Evolutionary conservation across 2,113 vertebrate genomes (phyloP).

Genomic region (Scomber japonicus): DNA sequence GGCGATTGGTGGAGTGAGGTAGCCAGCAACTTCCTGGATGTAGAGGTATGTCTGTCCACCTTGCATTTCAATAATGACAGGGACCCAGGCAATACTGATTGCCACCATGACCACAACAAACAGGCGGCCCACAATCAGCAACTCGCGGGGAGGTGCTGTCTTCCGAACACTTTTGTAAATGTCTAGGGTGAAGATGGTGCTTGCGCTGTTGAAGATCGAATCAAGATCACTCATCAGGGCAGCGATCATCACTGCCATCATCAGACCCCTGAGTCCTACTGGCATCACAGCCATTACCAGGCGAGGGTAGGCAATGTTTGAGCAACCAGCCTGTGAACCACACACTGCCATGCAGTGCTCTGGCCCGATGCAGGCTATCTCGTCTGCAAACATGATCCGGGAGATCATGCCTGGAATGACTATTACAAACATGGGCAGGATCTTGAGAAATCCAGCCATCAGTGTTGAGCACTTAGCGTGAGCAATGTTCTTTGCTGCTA

Average conservation of each 20-base stretch:
- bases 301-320: conserved; percentile 97
- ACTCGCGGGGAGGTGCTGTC: conserved; percentile 89
- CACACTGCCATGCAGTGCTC: conserved; percentile 98
- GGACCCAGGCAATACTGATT: conserved; percentile 98
- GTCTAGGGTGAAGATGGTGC: conserved; percentile 98
- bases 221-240: conserved; percentile 99
- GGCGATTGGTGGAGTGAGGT: conserved; percentile 95
- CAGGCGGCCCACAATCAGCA: conserved; percentile 92
- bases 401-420: conserved; percentile 99
- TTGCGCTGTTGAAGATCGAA: conserved; percentile 98
- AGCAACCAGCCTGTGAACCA: conserved; percentile 95
- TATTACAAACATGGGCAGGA: conserved; percentile 98
- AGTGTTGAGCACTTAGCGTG: conserved; percentile 96
- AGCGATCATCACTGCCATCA: conserved; percentile 99
- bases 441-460: conserved; percentile 96
- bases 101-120: conserved; percentile 96
- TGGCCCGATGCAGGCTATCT: conserved; percentile 95
- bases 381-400: conserved; percentile 92
- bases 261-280: conserved; percentile 94
- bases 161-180: conserved; percentile 92
- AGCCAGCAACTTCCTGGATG: conserved; percentile 97
- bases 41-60: conserved; percentile 99
- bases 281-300: conserved; percentile 97
- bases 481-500: conserved; percentile 95
- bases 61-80: conserved; percentile 98